phyloP scores from a whole-genome alignment of 2,888 invertebrate species.

The Diarsia mendica region DNA sequence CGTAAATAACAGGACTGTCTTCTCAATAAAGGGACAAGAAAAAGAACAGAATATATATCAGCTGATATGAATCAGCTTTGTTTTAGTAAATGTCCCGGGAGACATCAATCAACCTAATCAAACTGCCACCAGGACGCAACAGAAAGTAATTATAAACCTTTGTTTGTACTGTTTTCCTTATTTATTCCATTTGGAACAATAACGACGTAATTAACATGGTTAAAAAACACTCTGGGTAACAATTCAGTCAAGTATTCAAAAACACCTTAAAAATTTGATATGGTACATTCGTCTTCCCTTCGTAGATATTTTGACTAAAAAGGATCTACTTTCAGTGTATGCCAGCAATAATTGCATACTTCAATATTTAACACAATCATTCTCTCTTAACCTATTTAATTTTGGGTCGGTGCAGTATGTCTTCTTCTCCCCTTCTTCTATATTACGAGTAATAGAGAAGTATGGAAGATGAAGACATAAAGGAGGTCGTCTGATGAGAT shows the following conservation, averaged over 20 bases:
- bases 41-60: conserved; percentile 58
- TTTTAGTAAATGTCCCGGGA: conserved; percentile 70
- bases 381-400: no score
- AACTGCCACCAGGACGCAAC: conserved; percentile 65
- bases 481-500: no score
- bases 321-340: neutral
- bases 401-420: no score
- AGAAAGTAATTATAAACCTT: conserved; percentile 68
- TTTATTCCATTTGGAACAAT: conserved; percentile 42
- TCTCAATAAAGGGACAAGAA: conserved; percentile 58
- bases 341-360: neutral
- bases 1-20: conserved; percentile 65
- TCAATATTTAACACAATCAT: neutral
- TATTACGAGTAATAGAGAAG: no score
- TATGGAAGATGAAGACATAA: no score
- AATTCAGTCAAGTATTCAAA: conserved; percentile 15
- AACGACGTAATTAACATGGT: conserved; percentile 31
- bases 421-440: no score
- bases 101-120: conserved; percentile 76
- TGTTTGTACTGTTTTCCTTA: conserved; percentile 44
- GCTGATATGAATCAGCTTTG: conserved; percentile 71
- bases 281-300: neutral
- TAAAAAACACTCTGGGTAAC: conserved; percentile 13
- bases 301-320: neutral
- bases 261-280: neutral